These are phyloP conservation scores for Sceloporus undulatus DNA, from an alignment of 2,113 vertebrate species.

Conservation along the genomic window DNA sequence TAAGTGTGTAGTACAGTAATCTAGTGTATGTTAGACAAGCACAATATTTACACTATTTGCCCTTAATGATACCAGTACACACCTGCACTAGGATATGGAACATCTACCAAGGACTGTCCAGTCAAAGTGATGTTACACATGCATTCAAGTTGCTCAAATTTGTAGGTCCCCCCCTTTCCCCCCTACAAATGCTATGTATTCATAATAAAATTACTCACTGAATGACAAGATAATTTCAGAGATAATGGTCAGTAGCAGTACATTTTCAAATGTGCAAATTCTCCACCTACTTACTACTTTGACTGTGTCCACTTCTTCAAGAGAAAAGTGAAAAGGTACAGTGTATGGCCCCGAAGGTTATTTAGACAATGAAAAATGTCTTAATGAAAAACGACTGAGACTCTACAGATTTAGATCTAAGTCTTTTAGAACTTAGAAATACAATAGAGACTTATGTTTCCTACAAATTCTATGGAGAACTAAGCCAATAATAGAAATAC, in stretches of 20 bases:
- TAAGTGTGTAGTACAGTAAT: too few species aligned
- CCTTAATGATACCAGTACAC: neutral
- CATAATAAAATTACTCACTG: conserved; percentile 16
- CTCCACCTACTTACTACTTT: neutral
- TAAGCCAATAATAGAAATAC: conserved; percentile 12
- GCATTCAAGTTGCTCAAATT: neutral
- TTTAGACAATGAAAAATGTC: conserved; percentile 57
- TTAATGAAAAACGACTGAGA: conserved; percentile 46
- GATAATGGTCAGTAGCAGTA: neutral
- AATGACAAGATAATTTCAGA: conserved; percentile 16
- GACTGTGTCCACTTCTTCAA: conserved; percentile 9
- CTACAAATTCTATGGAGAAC: conserved; percentile 13
- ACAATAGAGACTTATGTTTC: conserved; percentile 28
- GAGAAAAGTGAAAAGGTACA: conserved; percentile 38
- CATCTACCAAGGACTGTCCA: too few species aligned
- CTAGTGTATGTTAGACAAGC: too few species aligned
- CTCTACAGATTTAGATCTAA: conserved; percentile 64
- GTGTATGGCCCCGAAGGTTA: conserved; percentile 39
- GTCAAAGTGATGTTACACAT: neutral
- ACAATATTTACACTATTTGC: neutral
- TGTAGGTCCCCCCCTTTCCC: neutral
- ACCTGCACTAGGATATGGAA: neutral
- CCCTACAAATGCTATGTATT: neutral
- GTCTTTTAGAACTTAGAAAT: conserved; percentile 46
- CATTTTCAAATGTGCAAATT: conserved; percentile 22